Base-by-base conservation (phyloP, 1,140 invertebrate species). In the Mya arenaria region DNA sequence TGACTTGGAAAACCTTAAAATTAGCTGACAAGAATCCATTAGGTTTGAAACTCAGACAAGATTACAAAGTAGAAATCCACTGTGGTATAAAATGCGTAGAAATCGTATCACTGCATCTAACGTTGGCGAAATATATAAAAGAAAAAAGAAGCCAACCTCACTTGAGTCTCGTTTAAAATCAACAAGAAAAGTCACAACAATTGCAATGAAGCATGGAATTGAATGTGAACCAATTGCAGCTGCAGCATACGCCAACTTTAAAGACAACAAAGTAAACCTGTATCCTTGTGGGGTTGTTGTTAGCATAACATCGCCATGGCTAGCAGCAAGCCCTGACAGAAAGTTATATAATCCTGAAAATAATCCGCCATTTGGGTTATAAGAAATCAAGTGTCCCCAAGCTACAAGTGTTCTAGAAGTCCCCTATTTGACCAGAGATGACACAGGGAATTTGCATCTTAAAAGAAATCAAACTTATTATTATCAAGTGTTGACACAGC, bases 151-250 rank as follows among this genome's bases (percentile, higher is more conserved):
- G 4, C 4, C 30, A 8, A 19, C 10, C 17, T 63, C 39, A 41
- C 52, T 71, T 8, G 73, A 65, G 19, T 39, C 63, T 15, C 25
- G 63, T 25, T 72, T 77, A 23, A 37, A 62, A 30, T 52, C 62
- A 0, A 75, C 62, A 8, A 32, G 79, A 36, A 32, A 37, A 36
- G 56, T 82, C n/a, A 44, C 44, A 30, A 85, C 79, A 6, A n/a
- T 55, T 19, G 71, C 78, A 10, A 85, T 85, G 83, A 55, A 56
- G 36, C 71, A 60, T 71, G 83, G 79, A 13, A 56, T 82, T n/a
- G 83, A 52, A 23, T 81, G 30, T 75, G 83, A 84, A 25, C 28
- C 52, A 8, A 30, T 63, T 39, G 71, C 80, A 28, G 71, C 69
- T 25, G 30, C 10, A 56, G 41, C 41, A 19, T 78, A 78, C 36